Evolutionary conservation across 2,888 invertebrate genomes (phyloP).

Genomic region (Macrophya alboannulata): DNA sequence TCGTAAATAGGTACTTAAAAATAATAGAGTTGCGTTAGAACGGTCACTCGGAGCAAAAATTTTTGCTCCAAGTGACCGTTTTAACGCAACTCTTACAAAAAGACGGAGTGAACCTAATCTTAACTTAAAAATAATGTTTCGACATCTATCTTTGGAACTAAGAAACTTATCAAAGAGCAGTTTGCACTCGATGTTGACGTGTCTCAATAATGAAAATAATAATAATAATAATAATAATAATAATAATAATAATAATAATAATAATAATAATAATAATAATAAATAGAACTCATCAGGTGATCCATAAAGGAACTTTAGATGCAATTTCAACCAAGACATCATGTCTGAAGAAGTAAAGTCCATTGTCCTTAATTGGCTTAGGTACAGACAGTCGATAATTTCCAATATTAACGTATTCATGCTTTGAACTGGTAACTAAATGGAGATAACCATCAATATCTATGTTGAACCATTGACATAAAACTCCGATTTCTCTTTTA

Average conservation of each 20-base stretch:
- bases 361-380: conserved; percentile 40
- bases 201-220: conserved; percentile 11
- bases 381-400: conserved; percentile 37
- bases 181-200: conserved; percentile 1
- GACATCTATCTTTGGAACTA: conserved; percentile 22
- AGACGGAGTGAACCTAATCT: not conserved
- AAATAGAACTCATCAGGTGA: conserved; percentile 32
- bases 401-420: conserved; percentile 30
- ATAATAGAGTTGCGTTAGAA: conserved; percentile 26
- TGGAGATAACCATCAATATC: conserved; percentile 36
- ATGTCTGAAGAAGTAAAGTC: conserved; percentile 28
- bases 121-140: conserved; percentile 12
- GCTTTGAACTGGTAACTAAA: conserved; percentile 38
- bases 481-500: conserved; percentile 32
- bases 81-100: not conserved
- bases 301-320: conserved; percentile 32
- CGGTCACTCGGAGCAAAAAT: conserved; percentile 12
- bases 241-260: no score
- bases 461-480: conserved; percentile 35
- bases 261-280: conserved; percentile 29
- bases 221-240: no score
- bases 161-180: not conserved
- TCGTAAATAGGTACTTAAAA: conserved; percentile 20
- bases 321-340: conserved; percentile 37
- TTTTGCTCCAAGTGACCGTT: not conserved